These are phyloP conservation scores for Enteromius afrohamiltoni DNA, from an alignment of 2,797 vertebrate species.

Conservation along the genomic window DNA sequence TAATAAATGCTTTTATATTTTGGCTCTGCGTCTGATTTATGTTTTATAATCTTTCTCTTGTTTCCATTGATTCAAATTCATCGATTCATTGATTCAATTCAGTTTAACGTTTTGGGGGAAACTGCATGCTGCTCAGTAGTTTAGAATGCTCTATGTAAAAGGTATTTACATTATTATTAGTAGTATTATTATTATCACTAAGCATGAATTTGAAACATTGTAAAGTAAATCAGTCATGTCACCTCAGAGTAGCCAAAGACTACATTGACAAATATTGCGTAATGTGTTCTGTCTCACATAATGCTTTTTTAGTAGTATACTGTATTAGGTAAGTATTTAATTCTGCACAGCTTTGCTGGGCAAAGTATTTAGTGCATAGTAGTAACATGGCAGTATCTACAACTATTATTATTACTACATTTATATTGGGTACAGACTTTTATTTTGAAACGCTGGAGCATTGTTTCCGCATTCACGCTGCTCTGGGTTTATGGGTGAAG, in stretches of 20 bases:
- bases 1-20: background rate
- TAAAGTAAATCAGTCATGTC: background rate
- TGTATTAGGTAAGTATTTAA: background rate
- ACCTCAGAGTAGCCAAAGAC: background rate
- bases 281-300: background rate
- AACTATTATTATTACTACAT: background rate
- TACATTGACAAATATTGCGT: background rate
- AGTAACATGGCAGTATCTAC: background rate
- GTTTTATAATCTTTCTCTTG: background rate
- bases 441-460: constrained; percentile 23
- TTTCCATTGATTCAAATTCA: background rate
- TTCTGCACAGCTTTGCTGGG: background rate
- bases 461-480: background rate
- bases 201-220: background rate
- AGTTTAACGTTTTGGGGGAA: background rate
- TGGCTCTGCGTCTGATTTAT: background rate
- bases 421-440: background rate
- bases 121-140: background rate
- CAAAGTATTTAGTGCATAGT: background rate
- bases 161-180: background rate
- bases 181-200: background rate
- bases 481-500: constrained; percentile 22
- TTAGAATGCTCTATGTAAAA: background rate
- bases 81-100: no score
- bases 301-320: background rate